Conservation (phyloP, 2,113 vertebrate genomes). For the Hiodon tergisus region DNA sequence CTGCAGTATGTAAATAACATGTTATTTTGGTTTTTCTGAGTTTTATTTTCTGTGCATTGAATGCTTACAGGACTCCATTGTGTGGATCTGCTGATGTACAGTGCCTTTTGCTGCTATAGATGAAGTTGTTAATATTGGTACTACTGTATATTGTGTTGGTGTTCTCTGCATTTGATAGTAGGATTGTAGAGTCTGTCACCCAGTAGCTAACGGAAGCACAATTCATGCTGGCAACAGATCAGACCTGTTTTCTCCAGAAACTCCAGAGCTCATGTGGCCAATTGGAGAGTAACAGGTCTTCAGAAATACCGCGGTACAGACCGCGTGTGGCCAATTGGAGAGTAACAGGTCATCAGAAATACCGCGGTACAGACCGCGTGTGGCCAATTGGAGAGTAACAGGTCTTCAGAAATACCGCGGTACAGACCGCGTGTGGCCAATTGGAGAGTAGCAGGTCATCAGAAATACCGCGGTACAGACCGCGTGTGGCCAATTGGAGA, state of each 20-base stretch:
- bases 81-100: conserved; percentile 86
- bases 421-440: too few species aligned
- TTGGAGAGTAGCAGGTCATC: too few species aligned
- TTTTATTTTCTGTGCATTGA: conserved; percentile 27
- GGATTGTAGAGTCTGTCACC: conserved; percentile 72
- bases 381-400: neutral
- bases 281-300: neutral
- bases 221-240: neutral
- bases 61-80: conserved; percentile 57
- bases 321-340: neutral
- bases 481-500: too few species aligned
- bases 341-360: neutral
- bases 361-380: neutral
- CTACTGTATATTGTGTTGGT: conserved; percentile 74
- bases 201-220: conserved; percentile 42
- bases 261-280: neutral
- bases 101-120: conserved; percentile 85
- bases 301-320: neutral
- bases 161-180: conserved; percentile 76
- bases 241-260: neutral
- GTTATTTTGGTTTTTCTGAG: neutral
- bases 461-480: too few species aligned
- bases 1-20: conserved; percentile 25
- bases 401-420: too few species aligned
- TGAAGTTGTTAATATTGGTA: conserved; percentile 78